phyloP scores from a whole-genome alignment of 2,888 invertebrate species.

The Eupeodes latifasciatus region DNA sequence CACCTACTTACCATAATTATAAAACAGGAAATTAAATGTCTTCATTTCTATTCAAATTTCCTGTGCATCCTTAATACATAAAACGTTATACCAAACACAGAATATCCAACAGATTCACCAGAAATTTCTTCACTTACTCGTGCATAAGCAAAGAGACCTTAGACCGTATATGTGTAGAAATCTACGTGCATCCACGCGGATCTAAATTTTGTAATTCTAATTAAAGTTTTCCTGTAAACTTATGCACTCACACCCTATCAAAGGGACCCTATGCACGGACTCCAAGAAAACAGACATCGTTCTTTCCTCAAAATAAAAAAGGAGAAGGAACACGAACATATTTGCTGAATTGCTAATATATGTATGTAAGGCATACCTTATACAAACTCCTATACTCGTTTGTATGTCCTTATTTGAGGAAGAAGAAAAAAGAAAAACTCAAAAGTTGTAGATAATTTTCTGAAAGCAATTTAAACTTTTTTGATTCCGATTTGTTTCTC shows the following conservation, averaged over 20 bases:
- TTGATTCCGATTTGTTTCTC: slow-evolving; percentile 61
- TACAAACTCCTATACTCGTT: background rate
- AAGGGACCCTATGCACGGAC: slow-evolving; percentile 36
- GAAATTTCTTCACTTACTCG: background rate
- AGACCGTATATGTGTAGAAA: background rate
- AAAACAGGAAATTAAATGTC: slow-evolving; percentile 74
- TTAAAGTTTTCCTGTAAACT: slow-evolving; percentile 74
- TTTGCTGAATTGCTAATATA: slow-evolving; percentile 71
- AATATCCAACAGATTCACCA: background rate
- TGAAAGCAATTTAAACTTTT: slow-evolving; percentile 75
- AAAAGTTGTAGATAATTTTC: slow-evolving; percentile 71
- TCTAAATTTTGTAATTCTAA: slow-evolving; percentile 72
- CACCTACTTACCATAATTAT: slow-evolving; percentile 72
- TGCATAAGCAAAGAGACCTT: background rate
- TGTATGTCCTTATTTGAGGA: background rate
- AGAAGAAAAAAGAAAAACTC: slow-evolving; percentile 11
- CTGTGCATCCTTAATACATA: slow-evolving; percentile 38
- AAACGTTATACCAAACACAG: slow-evolving; percentile 5
- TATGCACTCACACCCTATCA: slow-evolving; percentile 46
- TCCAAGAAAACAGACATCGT: slow-evolving; percentile 5
- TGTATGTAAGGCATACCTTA: background rate
- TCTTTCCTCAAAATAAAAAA: background rate
- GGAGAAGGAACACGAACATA: slow-evolving; percentile 9
- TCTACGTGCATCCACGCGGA: slow-evolving; percentile 54
- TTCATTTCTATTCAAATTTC: slow-evolving; percentile 72